Evolutionary conservation across 2,113 vertebrate genomes (phyloP), one percentile per base, ranked within the genome.

Genomic region (Gallinago undulata): DNA sequence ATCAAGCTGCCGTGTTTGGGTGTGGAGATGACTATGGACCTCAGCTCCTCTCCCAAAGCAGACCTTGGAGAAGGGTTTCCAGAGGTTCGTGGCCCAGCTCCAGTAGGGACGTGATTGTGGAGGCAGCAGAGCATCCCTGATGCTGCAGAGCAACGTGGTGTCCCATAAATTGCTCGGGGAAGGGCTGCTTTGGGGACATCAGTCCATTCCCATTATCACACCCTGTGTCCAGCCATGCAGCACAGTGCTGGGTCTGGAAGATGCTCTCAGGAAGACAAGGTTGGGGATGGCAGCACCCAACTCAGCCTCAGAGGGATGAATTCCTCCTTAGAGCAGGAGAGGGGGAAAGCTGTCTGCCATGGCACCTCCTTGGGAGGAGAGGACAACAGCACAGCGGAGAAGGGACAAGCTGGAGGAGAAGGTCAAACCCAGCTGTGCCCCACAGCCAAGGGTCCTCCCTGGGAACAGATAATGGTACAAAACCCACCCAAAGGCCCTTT

Each of bases 21-120:
- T 0, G 1, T 14, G 16, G 53, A 60, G 55, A 9, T 7, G 1
- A 35, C 66, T 1, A 7, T 1, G 2, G 57, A 43, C 18, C 45
- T 51, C 88, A 66, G 69, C 35, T 55, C 47, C 55, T 22, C 25
- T 35, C 77, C 76, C 85, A 66, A 2, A 67, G 63, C 41, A 68
- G 37, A 37, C 8, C 84, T 51, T 2, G 3, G 27, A 41, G 59
- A 31, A 86, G 14, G 41, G 5, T 43, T 79, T 87, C 48, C 69
- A 82, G 78, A 37, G 41, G 81, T 41, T 39, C 0, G 1, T 3
- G 31, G 62, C 63, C 82, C 85, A 83, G 89, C 67, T 80, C 45
- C 3, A 19, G 77, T 62, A 87, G 53, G 25, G 84, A 87, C 56
- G 48, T 21, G 91, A 47, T 1, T 35, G 56, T 2, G 1, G 75